Base-by-base conservation (phyloP, 2,888 invertebrate species). In the Acronicta alni region DNA sequence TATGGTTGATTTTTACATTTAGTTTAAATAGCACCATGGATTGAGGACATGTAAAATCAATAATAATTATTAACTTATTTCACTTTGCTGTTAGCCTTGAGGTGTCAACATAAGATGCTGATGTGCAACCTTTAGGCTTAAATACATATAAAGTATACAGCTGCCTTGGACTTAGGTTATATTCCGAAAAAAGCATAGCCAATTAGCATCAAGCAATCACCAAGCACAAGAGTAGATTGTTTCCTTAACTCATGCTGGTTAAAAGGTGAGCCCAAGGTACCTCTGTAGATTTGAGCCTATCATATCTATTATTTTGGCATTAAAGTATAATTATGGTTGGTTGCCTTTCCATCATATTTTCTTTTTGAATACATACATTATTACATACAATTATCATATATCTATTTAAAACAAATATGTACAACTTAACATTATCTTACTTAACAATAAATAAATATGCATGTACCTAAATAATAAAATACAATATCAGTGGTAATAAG, bases 1-100 rank as follows among this genome's bases (percentile, higher is more conserved):
- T 14, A 32, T 14, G 32, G 3, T 12, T 12, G 12, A 30, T 30
- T 30, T 12, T 12, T 30, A 12, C 5, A 32, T 5, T 1, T 32
- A 35, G n/a, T 14, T 35, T n/a, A n/a, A 75, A 75, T 83, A 90
- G 90, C 91, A 91, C 90, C 91, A 86, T 85, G 84, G 85, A 88
- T 89, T 81, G 71, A 74, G 81, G 85, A 77, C 76, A 56, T 57
- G 67, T 84, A 83, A 79, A 72, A 73, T 77, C 63, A 57, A 54
- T 43, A 42, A 10, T 23, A 1, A 14, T 10, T 8, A 8, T 14
- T 7, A 23, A 7, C 7, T 23, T 23, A 7, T 1, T 23, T 23
- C 1, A 23, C 23, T 8, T 23, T 23, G 23, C 7, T 7, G 7
- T 23, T 23, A 4, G 6, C 23, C 7, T 23, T 23, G 8, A 23